Percentiles rank a stretch among this genome's conserved stretches.
Conservation (phyloP, 1,140 invertebrate genomes). For the Dysdera silvatica region DNA sequence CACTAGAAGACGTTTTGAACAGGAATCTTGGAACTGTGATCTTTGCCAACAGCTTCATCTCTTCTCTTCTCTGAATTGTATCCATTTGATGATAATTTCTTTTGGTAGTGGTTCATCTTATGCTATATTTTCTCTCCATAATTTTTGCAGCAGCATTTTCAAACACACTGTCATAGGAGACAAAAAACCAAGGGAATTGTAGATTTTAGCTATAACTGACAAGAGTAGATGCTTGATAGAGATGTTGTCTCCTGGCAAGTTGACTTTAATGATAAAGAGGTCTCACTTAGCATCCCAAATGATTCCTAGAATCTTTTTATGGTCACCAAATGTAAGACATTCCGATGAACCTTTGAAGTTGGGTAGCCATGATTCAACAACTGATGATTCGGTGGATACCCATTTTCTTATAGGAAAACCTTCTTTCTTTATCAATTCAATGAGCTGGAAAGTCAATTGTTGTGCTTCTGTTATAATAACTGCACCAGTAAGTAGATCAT, state of each 20-base stretch:
- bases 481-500: constrained; percentile 35
- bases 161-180: constrained; percentile 39
- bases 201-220: constrained; percentile 39
- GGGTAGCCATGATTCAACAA: background rate
- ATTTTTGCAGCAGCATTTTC: constrained; percentile 33
- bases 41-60: background rate
- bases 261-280: constrained; percentile 6
- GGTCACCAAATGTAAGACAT: background rate
- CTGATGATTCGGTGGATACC: constrained; percentile 37
- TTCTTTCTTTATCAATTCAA: constrained; percentile 27
- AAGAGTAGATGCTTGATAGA: constrained; percentile 26
- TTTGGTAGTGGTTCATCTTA: constrained; percentile 34
- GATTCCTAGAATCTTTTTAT: constrained; percentile 23
- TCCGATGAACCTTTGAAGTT: background rate
- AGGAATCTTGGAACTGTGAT: background rate
- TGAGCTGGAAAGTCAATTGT: constrained; percentile 27
- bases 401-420: constrained; percentile 42
- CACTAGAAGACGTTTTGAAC: constrained; percentile 34
- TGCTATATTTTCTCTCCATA: background rate
- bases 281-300: constrained; percentile 24
- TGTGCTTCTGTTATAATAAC: constrained; percentile 28
- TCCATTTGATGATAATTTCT: constrained; percentile 34
- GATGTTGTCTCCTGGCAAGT: background rate
- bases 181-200: constrained; percentile 47
- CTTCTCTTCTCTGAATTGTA: constrained; percentile 40